These are phyloP conservation scores for Drosophila sulfurigaster DNA, from an alignment of 1,140 invertebrate species.

Conservation along the genomic window DNA sequence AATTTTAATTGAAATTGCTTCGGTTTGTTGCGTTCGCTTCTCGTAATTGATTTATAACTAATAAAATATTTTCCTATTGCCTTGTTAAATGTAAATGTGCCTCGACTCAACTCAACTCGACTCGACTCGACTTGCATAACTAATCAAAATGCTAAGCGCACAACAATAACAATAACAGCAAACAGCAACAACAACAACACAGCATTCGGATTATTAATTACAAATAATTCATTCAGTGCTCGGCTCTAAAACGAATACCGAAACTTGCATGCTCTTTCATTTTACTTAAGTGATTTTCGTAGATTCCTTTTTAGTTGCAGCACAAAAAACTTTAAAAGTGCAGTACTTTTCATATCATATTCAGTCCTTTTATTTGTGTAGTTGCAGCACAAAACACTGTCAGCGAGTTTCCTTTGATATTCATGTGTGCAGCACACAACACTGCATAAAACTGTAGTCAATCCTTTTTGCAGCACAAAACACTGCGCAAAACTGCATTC, in stretches of 20 bases:
- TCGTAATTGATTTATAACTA: slow-evolving; percentile 54
- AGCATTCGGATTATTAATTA: slow-evolving; percentile 65
- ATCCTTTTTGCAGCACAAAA: neutral
- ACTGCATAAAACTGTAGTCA: no score
- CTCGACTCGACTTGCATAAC: slow-evolving; percentile 41
- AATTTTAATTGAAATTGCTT: slow-evolving; percentile 55
- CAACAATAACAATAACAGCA: slow-evolving; percentile 14
- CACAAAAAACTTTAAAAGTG: no score
- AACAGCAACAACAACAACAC: slow-evolving; percentile 11
- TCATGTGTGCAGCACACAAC: neutral
- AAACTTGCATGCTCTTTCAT: slow-evolving; percentile 23
- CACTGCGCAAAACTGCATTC: no score
- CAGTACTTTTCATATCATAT: no score
- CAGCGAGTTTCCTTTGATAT: no score
- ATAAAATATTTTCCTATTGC: slow-evolving; percentile 49
- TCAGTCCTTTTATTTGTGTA: no score
- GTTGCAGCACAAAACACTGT: no score
- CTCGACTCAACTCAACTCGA: neutral
- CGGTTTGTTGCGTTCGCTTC: slow-evolving; percentile 37
- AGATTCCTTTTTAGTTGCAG: no score
- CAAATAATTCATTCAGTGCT: slow-evolving; percentile 57
- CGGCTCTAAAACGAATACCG: neutral
- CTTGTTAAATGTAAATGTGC: slow-evolving; percentile 51
- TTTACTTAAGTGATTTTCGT: neutral
- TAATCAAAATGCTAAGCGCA: slow-evolving; percentile 50